A percentile compares a stretch with the other conserved stretches of the same genome.
Evolutionary conservation across 1,140 invertebrate genomes (phyloP).

Genomic region (Zaprionus ghesquierei): DNA sequence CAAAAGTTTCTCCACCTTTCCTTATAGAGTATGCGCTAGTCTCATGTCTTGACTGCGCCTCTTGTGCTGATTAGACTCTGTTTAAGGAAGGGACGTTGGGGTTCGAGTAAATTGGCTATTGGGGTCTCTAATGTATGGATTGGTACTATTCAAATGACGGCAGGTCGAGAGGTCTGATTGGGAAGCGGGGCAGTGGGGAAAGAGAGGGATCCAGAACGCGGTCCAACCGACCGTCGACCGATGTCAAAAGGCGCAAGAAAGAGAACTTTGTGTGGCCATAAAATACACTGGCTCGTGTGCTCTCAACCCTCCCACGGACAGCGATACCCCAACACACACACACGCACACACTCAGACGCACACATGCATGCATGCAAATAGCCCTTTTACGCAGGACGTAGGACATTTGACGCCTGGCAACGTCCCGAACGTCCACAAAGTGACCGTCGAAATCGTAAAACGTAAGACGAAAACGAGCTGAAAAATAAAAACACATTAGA

Average conservation of each 20-base stretch:
- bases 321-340: background rate
- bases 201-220: conserved; percentile 5
- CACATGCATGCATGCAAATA: conserved; percentile 52
- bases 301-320: conserved; percentile 9
- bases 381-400: conserved; percentile 48
- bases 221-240: conserved; percentile 26
- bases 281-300: conserved; percentile 56
- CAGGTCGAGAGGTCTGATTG: background rate
- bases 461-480: conserved; percentile 78
- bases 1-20: background rate
- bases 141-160: conserved; percentile 42
- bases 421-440: conserved; percentile 62
- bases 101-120: background rate
- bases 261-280: conserved; percentile 68
- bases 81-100: background rate
- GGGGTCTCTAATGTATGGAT: conserved; percentile 21
- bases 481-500: conserved; percentile 81
- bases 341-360: conserved; percentile 1
- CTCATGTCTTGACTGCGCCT: background rate
- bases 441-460: conserved; percentile 78
- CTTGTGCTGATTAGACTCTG: background rate
- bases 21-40: conserved; percentile 1
- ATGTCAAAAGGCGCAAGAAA: conserved; percentile 57
- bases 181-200: background rate
- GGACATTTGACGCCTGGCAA: conserved; percentile 51